Percentiles rank a stretch among this genome's conserved stretches.
Conservation (phyloP, 1,140 invertebrate species). For the Philopotamus ludificatus region DNA sequence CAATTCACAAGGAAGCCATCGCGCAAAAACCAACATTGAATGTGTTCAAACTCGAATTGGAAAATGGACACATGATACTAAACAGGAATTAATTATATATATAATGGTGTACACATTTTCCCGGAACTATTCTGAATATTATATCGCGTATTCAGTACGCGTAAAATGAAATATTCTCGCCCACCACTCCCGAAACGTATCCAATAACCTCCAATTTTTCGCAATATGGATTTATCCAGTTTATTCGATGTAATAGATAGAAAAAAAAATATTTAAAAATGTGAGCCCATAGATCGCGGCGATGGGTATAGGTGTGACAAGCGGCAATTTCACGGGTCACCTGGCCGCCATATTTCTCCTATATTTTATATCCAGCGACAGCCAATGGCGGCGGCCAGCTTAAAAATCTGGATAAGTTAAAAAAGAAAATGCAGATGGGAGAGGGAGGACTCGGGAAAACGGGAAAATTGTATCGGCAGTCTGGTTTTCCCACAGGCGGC, state of each 20-base stretch:
- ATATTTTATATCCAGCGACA: slow-evolving; percentile 34
- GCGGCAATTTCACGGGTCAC: slow-evolving; percentile 40
- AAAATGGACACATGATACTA: too few species aligned
- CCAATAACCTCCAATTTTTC: too few species aligned
- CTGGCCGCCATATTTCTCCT: slow-evolving; percentile 37
- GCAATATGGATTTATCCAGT: not conserved
- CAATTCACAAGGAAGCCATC: slow-evolving; percentile 4
- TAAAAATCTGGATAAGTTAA: slow-evolving; percentile 34
- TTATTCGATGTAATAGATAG: not conserved
- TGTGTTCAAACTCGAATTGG: not conserved
- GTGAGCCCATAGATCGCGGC: slow-evolving; percentile 3
- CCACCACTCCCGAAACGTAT: too few species aligned
- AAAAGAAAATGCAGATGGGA: not conserved
- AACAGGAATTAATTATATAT: too few species aligned
- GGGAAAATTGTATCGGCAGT: slow-evolving; percentile 22
- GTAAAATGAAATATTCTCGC: too few species aligned
- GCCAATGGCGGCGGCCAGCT: slow-evolving; percentile 27
- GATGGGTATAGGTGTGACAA: slow-evolving; percentile 33
- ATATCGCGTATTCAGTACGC: too few species aligned
- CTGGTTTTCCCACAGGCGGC: slow-evolving; percentile 31
- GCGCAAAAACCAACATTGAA: not conserved
- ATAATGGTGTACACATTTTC: too few species aligned
- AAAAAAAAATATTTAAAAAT: slow-evolving; percentile 19
- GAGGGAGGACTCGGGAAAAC: not conserved
- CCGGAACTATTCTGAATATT: too few species aligned